These are phyloP conservation scores for Gymnodraco acuticeps DNA, from an alignment of 2,797 vertebrate species.

Conservation along the genomic window DNA sequence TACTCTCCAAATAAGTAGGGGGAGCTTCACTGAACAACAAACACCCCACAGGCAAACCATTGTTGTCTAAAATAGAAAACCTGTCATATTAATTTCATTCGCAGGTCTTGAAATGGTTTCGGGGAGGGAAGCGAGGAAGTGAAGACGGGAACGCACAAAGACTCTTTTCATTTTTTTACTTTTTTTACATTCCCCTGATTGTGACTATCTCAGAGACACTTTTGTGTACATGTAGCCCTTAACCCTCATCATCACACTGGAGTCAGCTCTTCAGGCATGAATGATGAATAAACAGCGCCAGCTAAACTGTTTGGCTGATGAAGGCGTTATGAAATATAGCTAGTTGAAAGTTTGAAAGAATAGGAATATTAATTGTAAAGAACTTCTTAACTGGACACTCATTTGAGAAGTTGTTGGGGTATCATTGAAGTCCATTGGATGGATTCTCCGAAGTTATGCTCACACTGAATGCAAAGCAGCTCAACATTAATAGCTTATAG, in stretches of 20 bases:
- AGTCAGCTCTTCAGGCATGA: slow-evolving; percentile 31
- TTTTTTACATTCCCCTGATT: slow-evolving; percentile 60
- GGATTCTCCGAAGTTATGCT: too few species aligned
- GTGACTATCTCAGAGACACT: slow-evolving; percentile 1
- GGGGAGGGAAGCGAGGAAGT: background rate
- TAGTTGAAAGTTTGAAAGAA: background rate
- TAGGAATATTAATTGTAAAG: background rate
- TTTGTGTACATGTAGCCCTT: slow-evolving; percentile 11
- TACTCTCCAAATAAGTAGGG: background rate
- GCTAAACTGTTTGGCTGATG: background rate
- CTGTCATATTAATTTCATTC: slow-evolving; percentile 46
- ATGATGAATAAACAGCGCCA: slow-evolving; percentile 10
- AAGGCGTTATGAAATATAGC: background rate
- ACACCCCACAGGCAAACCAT: slow-evolving; percentile 52
- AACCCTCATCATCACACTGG: slow-evolving; percentile 33
- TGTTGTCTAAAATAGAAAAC: slow-evolving; percentile 58
- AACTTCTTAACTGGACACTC: background rate
- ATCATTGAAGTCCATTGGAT: too few species aligned
- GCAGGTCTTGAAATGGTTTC: slow-evolving; percentile 27
- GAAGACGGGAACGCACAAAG: slow-evolving; percentile 29
- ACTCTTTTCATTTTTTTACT: slow-evolving; percentile 23
- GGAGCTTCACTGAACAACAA: slow-evolving; percentile 55
- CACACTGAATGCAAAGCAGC: too few species aligned
- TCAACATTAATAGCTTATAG: too few species aligned
- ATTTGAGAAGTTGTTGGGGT: too few species aligned